Evolutionary conservation across 2,797 vertebrate species (phyloP).

Genomic region (Bufotes viridis): DNA sequence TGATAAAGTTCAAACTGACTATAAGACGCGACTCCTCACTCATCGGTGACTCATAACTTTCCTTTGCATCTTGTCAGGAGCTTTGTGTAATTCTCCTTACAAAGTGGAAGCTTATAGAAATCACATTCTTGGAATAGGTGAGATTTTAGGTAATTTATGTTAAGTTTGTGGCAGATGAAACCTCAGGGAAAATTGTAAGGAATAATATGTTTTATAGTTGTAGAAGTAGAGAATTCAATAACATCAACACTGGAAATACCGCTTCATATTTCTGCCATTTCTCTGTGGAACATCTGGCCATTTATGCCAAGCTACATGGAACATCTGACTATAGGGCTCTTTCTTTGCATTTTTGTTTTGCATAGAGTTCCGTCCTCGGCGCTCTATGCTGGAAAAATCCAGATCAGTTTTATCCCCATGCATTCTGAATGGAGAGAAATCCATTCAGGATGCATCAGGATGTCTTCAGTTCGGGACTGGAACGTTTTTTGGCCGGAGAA

Average conservation of each 20-base stretch:
- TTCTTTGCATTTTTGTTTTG: too few species aligned
- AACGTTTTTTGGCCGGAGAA: too few species aligned
- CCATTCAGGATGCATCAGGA: too few species aligned
- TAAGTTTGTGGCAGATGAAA: constrained; percentile 36
- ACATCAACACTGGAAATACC: background rate
- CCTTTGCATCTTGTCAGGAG: constrained; percentile 39
- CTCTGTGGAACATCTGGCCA: background rate
- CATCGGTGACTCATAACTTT: constrained; percentile 57
- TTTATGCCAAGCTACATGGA: background rate
- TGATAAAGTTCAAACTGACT: constrained; percentile 44
- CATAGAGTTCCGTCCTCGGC: too few species aligned
- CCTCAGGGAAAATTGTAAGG: background rate
- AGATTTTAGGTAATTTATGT: constrained; percentile 42
- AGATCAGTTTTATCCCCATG: too few species aligned
- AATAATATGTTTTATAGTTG: constrained; percentile 12
- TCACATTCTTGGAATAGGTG: constrained; percentile 47
- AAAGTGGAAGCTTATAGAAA: constrained; percentile 52
- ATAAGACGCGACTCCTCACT: constrained; percentile 50
- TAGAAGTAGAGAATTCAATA: background rate
- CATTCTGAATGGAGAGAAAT: too few species aligned
- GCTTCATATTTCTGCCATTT: background rate
- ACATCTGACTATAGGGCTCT: too few species aligned
- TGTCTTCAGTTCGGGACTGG: too few species aligned
- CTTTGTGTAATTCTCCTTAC: constrained; percentile 29
- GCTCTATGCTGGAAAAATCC: too few species aligned